A percentile compares a stretch with the other conserved stretches of the same genome.
These are phyloP conservation scores for Proisotoma minuta DNA, from an alignment of 2,888 invertebrate species.

Conservation along the genomic window DNA sequence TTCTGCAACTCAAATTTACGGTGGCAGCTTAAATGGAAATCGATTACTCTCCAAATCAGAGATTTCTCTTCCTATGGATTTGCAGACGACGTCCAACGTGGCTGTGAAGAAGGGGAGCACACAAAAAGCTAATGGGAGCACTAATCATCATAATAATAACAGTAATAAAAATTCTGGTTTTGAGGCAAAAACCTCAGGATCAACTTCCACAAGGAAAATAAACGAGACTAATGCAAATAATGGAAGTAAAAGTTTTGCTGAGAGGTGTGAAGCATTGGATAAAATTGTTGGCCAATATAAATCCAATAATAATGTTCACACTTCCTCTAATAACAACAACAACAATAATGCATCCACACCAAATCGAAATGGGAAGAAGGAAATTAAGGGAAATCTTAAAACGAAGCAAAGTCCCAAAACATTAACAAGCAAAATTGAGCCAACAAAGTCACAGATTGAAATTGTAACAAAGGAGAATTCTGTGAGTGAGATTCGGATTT, in stretches of 20 bases:
- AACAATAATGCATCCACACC: constrained; percentile 10
- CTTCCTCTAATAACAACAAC: constrained; percentile 2
- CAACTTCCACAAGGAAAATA: constrained; percentile 2
- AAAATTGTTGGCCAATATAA: constrained; percentile 27
- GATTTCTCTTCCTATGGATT: constrained; percentile 39
- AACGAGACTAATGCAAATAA: background rate
- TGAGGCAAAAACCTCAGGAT: constrained; percentile 11
- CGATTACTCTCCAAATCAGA: constrained; percentile 35
- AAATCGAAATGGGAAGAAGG: constrained; percentile 1
- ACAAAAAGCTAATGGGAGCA: background rate
- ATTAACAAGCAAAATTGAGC: too few species aligned
- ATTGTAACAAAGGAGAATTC: constrained; percentile 46
- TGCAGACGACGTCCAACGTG: constrained; percentile 30
- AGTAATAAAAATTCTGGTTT: constrained; percentile 9
- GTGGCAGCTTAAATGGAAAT: constrained; percentile 19
- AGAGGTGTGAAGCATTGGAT: constrained; percentile 43
- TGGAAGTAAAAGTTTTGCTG: constrained; percentile 40
- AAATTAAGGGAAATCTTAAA: constrained; percentile 7
- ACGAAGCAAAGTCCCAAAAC: background rate
- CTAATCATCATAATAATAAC: background rate
- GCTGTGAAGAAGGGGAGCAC: constrained; percentile 10
- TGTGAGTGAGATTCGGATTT: constrained; percentile 46
- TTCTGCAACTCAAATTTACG: constrained; percentile 4
- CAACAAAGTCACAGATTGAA: constrained; percentile 26
- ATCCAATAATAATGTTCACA: background rate